Evolutionary conservation across 2,888 invertebrate species (phyloP).

Genomic region (Gerris lacustris): DNA sequence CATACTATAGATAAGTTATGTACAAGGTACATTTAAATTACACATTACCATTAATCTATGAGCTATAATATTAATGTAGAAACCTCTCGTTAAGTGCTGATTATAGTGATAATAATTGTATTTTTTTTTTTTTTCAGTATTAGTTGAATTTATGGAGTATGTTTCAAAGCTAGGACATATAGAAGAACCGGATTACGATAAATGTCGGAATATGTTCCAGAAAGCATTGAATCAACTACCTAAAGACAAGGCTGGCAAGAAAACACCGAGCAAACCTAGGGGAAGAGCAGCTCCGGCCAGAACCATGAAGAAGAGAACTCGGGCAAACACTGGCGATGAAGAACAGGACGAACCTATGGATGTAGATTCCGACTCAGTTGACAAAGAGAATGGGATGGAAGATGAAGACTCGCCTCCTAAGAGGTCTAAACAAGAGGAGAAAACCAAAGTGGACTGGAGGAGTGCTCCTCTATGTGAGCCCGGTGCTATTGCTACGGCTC

Average conservation of each 20-base stretch:
- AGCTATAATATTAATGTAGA: no score
- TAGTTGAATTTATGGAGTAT: slow-evolving; percentile 55
- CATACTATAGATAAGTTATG: no score
- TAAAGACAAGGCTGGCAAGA: slow-evolving; percentile 27
- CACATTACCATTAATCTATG: no score
- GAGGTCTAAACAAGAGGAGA: not conserved
- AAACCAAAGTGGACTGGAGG: not conserved
- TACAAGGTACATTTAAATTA: no score
- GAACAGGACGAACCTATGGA: slow-evolving; percentile 7
- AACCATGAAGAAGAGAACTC: slow-evolving; percentile 15
- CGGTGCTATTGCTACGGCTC: not conserved
- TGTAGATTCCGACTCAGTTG: slow-evolving; percentile 10
- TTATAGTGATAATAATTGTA: no score
- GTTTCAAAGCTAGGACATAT: slow-evolving; percentile 55
- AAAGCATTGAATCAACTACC: slow-evolving; percentile 49
- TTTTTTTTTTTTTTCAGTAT: slow-evolving; percentile 40
- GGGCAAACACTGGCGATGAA: not conserved
- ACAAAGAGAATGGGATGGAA: not conserved
- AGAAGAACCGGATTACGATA: slow-evolving; percentile 59
- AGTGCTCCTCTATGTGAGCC: slow-evolving; percentile 7
- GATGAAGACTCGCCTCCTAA: slow-evolving; percentile 12
- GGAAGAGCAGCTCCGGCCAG: slow-evolving; percentile 14
- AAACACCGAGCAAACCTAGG: slow-evolving; percentile 16
- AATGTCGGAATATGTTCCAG: slow-evolving; percentile 53
- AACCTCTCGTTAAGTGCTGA: no score